Conservation (phyloP, 2,888 invertebrate species). For the Muscina levida region DNA sequence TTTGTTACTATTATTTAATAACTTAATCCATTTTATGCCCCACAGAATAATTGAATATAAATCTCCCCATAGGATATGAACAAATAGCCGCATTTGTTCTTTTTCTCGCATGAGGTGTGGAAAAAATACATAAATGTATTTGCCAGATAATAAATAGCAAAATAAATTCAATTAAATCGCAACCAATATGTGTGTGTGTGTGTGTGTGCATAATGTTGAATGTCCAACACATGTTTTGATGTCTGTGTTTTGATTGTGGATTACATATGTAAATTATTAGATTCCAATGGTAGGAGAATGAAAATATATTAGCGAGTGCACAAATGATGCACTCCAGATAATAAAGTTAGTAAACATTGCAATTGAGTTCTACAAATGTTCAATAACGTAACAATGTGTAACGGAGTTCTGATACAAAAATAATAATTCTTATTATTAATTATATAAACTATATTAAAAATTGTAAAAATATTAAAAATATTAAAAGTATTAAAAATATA, state of each 20-base stretch:
- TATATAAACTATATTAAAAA: too few relatives aligned
- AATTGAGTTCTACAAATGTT: too few relatives aligned
- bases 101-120: background rate
- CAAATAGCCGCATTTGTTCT: background rate
- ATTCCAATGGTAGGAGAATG: background rate
- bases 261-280: too few relatives aligned
- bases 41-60: background rate
- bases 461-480: too few relatives aligned
- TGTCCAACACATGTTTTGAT: too few relatives aligned
- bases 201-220: background rate
- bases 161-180: slow-evolving; percentile 2
- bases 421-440: too few relatives aligned
- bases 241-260: too few relatives aligned
- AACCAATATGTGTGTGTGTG: background rate
- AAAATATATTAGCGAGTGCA: background rate
- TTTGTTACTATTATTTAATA: too few relatives aligned
- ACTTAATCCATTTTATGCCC: background rate
- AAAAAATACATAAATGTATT: background rate
- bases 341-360: too few relatives aligned
- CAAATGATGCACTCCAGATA: background rate
- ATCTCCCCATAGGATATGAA: background rate
- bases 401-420: too few relatives aligned
- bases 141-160: background rate
- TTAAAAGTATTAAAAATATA: too few relatives aligned
- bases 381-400: too few relatives aligned